Evolutionary conservation across 2,113 vertebrate genomes (phyloP).

Genomic region (Balaenoptera acutorostrata): DNA sequence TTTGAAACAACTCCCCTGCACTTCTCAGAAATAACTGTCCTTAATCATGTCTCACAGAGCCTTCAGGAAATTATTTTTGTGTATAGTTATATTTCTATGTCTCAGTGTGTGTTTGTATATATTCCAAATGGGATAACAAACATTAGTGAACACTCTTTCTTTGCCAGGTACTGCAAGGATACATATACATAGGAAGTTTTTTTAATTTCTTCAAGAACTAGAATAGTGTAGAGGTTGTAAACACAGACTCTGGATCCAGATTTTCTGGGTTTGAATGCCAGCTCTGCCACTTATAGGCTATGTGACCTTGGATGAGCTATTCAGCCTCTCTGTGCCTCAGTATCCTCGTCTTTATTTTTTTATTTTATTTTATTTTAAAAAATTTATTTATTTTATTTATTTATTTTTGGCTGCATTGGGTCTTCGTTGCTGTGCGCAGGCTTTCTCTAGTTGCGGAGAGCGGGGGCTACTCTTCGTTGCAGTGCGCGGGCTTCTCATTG

Average conservation of each 20-base stretch:
- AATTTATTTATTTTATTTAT: no score
- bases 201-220: not conserved
- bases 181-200: not conserved
- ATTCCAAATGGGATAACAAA: not conserved
- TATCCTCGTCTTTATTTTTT: not conserved
- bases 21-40: not conserved
- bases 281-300: not conserved
- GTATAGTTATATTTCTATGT: not conserved
- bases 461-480: no score
- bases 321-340: not conserved
- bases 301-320: not conserved
- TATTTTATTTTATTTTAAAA: no score
- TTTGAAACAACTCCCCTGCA: not conserved
- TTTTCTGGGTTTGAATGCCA: not conserved
- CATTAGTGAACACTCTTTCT: not conserved
- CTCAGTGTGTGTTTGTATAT: not conserved
- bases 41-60: not conserved
- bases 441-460: no score
- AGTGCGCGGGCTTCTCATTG: no score
- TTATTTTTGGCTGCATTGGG: no score
- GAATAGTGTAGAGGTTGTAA: not conserved
- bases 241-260: not conserved
- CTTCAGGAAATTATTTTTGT: not conserved
- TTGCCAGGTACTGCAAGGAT: not conserved
- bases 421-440: no score